Evolutionary conservation across 1,140 invertebrate genomes (phyloP).

Genomic region (Zaprionus ghesquierei): DNA sequence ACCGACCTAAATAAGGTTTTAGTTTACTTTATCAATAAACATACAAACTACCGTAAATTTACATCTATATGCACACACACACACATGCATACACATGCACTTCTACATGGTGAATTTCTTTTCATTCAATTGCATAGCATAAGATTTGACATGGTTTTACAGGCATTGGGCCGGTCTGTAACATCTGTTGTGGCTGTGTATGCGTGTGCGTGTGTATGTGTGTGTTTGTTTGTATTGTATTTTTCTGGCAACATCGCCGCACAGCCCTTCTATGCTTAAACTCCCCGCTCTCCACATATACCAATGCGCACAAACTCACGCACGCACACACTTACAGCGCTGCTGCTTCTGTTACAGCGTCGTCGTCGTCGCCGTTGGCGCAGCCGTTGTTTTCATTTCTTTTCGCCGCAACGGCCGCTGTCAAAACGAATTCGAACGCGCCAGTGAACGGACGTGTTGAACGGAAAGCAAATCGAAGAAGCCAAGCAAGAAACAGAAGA

Average conservation of each 20-base stretch:
- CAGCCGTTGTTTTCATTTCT: constrained; percentile 47
- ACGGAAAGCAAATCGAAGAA: constrained; percentile 39
- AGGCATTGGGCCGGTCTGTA: constrained; percentile 37
- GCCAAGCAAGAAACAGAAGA: constrained; percentile 19
- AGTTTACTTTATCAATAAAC: constrained; percentile 69
- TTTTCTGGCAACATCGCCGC: constrained; percentile 60
- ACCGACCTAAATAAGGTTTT: constrained; percentile 68
- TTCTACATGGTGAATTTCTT: constrained; percentile 39
- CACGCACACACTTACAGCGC: constrained; percentile 12
- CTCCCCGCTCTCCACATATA: constrained; percentile 13
- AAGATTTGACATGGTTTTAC: constrained; percentile 16
- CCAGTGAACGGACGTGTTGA: constrained; percentile 71
- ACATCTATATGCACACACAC: background rate
- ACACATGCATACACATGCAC: constrained; percentile 15
- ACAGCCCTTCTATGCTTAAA: constrained; percentile 33
- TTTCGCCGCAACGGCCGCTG: constrained; percentile 42
- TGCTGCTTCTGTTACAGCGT: constrained; percentile 25
- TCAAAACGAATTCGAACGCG: constrained; percentile 78
- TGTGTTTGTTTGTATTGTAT: constrained; percentile 35
- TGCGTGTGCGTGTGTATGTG: constrained; percentile 1
- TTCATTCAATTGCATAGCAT: constrained; percentile 16
- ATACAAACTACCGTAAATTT: constrained; percentile 38
- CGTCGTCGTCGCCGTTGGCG: constrained; percentile 43
- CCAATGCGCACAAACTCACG: constrained; percentile 5
- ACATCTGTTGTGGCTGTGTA: constrained; percentile 38